Evolutionary conservation across 2,797 vertebrate species (phyloP), one percentile per base, ranked within the genome.

Genomic region (Babyrousa celebensis): DNA sequence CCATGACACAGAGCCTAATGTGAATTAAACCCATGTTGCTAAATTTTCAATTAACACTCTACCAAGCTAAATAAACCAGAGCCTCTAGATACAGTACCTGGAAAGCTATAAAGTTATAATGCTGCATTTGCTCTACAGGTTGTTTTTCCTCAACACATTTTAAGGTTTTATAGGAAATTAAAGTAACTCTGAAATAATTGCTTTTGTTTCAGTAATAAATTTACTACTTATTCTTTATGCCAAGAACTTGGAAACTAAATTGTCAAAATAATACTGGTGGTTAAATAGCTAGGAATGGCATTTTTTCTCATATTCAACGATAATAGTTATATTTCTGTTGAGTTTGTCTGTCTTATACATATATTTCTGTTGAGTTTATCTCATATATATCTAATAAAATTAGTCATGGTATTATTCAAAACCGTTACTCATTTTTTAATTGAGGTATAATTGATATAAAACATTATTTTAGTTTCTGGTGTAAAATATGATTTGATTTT

Each of bases 131-230:
- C n/a, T 88, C 32, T 27, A 43, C 1, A 68, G 4, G 29, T 63
- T 94, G 36, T 58, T 86, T 95, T 90, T 56, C 65, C 65, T 85
- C 20, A 54, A 87, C 29, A 84, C 3, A 25, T 56, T 18, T 5
- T 29, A 74, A 84, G 6, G 5, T 78, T 95, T 82, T 54, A 75
- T 15, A 74, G 9, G 6, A 90, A 95, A 85, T 87, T 93, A 94
- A 92, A 84, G 29, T 89, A 93, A 25, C 15, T 25, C 36, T 82
- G 43, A 82, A 20, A 79, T 85, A 96, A 93, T 90, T 95, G 25
- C 48, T 72, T 95, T 72, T 95, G 14, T 85, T 94, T 92, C 32
- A 68, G 21, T 89, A 91, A 96, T 94, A 90, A 92, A 93, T 62
- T 95, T 5, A 52, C 11, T 6, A 14, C 36, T 74, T 95, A 89